A percentile compares a stretch with the other conserved stretches of the same genome.
Conservation (phyloP, 2,888 invertebrate species). For the Nowickia ferox region DNA sequence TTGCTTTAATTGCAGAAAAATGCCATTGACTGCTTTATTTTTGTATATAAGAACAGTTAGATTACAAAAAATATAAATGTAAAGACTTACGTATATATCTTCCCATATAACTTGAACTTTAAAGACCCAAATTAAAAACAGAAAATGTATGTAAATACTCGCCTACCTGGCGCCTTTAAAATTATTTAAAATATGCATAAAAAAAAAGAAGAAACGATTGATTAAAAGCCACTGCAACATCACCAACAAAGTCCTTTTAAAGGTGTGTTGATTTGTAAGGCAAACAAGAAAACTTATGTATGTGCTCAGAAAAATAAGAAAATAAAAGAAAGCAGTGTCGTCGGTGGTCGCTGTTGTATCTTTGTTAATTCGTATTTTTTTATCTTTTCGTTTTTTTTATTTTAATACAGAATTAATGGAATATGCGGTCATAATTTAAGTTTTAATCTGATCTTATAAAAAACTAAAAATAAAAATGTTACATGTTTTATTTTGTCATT, state of each 20-base stretch:
- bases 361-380: conserved; percentile 55
- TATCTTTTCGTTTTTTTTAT: conserved; percentile 20
- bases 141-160: neutral
- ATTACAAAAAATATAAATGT: no score
- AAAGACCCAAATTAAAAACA: neutral
- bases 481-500: conserved; percentile 70
- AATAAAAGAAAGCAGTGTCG: conserved; percentile 9
- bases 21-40: no score
- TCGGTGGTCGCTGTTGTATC: conserved; percentile 71
- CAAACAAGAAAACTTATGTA: neutral
- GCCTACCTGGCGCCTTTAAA: conserved; percentile 52
- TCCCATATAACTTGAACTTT: neutral
- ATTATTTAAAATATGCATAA: conserved; percentile 40
- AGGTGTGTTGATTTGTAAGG: conserved; percentile 52
- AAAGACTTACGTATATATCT: neutral
- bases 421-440: conserved; percentile 69
- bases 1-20: no score
- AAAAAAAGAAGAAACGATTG: conserved; percentile 7
- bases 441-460: conserved; percentile 69
- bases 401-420: conserved; percentile 62
- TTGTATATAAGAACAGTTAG: no score
- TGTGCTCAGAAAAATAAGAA: conserved; percentile 1
- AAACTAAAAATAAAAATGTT: conserved; percentile 64
- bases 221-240: conserved; percentile 12
- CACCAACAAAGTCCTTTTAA: conserved; percentile 46